These are phyloP conservation scores for Panagrolaimus sp. DNA, from an alignment of 1,140 invertebrate genomes.

Conservation along the genomic window DNA sequence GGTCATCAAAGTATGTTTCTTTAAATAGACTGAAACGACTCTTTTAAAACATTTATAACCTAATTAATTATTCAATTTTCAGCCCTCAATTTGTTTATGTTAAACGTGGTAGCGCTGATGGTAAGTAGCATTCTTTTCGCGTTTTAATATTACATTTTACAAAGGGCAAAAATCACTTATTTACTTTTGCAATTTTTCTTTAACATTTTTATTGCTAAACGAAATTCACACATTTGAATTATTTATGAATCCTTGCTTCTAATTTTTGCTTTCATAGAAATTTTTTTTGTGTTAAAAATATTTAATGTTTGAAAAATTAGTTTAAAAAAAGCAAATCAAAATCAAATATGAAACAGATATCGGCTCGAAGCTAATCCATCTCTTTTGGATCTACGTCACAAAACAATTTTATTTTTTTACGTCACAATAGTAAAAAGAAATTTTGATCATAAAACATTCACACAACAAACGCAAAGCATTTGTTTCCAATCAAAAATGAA, in stretches of 20 bases:
- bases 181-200: not conserved
- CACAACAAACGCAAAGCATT: too few species aligned
- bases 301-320: too few species aligned
- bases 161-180: not conserved
- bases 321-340: not conserved
- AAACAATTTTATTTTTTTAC: not conserved
- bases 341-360: not conserved
- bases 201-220: not conserved
- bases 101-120: slow-evolving; percentile 57
- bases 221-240: not conserved
- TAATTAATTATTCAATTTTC: slow-evolving; percentile 11
- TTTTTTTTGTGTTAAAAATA: too few species aligned
- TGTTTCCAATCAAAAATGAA: too few species aligned
- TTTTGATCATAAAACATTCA: not conserved
- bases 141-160: too few species aligned
- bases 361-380: too few species aligned
- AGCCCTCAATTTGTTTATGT: slow-evolving; percentile 54
- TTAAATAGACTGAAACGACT: not conserved
- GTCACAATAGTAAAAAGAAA: not conserved
- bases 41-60: not conserved
- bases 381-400: too few species aligned
- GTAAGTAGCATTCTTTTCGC: slow-evolving; percentile 40
- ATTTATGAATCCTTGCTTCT: not conserved
- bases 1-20: not conserved
- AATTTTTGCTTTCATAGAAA: not conserved